Conservation (phyloP, 1,140 invertebrate genomes). For the Lanistes nyassanus region DNA sequence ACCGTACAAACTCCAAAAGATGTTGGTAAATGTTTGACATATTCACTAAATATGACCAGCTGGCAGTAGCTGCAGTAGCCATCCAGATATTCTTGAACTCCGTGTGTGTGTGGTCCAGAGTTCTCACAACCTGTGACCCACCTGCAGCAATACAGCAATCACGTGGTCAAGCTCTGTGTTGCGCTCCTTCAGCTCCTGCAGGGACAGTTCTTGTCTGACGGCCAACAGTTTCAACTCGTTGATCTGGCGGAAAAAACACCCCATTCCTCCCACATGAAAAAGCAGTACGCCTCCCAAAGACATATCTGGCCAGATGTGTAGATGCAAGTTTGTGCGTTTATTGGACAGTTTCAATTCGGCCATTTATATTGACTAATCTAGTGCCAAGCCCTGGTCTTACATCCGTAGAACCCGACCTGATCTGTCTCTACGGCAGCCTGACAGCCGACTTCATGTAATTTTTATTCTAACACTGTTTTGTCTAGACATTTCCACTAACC, state of each 20-base stretch:
- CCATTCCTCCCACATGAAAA: not conserved
- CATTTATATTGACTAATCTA: not conserved
- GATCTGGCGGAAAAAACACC: not conserved
- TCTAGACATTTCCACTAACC: conserved; percentile 18
- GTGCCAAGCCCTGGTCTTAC: too few relatives aligned
- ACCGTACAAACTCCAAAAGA: too few relatives aligned
- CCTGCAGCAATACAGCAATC: conserved; percentile 10
- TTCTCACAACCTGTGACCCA: not conserved
- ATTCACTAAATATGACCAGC: too few relatives aligned
- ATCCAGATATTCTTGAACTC: too few relatives aligned
- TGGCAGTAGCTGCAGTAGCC: too few relatives aligned
- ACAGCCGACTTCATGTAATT: too few relatives aligned
- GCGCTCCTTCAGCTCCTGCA: conserved; percentile 21
- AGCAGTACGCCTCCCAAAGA: not conserved
- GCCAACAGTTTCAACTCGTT: conserved; percentile 26
- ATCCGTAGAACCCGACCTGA: too few relatives aligned
- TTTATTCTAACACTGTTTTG: conserved; percentile 26
- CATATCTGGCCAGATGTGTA: not conserved
- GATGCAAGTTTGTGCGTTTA: not conserved
- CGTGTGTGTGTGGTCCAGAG: too few relatives aligned
- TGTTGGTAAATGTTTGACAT: too few relatives aligned
- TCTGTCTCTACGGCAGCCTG: too few relatives aligned
- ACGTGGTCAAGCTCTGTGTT: conserved; percentile 20
- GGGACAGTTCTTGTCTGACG: conserved; percentile 16
- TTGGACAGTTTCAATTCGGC: not conserved